Evolutionary conservation across 1,140 invertebrate species (phyloP), one percentile per base, ranked within the genome.

Genomic region (Bilobella aurantiaca): DNA sequence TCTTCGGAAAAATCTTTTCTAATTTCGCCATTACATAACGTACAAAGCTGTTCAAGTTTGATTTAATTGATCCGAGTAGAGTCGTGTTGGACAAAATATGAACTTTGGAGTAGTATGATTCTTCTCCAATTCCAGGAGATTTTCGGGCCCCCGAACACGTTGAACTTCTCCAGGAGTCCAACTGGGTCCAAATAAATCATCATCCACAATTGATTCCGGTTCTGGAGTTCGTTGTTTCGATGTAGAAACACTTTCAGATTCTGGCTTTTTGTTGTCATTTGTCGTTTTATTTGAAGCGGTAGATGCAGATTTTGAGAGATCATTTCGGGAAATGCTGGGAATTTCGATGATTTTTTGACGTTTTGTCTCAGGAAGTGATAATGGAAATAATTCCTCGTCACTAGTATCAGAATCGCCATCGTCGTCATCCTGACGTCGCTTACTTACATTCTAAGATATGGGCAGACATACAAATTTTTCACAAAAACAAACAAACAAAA

Each of bases 11-110:
- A 69, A 1, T 67, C 42, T n/a, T 49, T 49, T 16, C 14, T 27
- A 1, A 58, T 63, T 0, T 14, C 28, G 1, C 70, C 67, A 57
- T 62, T 37, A 27, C 61, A 69, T 29, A 66, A 62, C n/a, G 49
- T 34, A 25, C 64, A 68, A 0, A 71, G 30, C 29, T 66, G 18
- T 16, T 62, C 21, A 23, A 71, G 30, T 56, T 69, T 49, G 1
- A 12, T n/a, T 1, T 23, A 62, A 16, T 46, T 71, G 67, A 1
- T 8, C 18, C 12, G 29, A n/a, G n/a, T 25, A 27, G 3, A 71
- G 65, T 57, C 70, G 30, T 0, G 61, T 71, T 0, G 70, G 64
- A 46, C 70, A 71, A 62, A 71, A 68, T 16, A 71, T 46, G 23
- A n/a, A n/a, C n/a, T n/a, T n/a, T n/a, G n/a, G n/a, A n/a, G n/a